Conservation (phyloP, 2,113 vertebrate species). For the Equus quagga region DNA sequence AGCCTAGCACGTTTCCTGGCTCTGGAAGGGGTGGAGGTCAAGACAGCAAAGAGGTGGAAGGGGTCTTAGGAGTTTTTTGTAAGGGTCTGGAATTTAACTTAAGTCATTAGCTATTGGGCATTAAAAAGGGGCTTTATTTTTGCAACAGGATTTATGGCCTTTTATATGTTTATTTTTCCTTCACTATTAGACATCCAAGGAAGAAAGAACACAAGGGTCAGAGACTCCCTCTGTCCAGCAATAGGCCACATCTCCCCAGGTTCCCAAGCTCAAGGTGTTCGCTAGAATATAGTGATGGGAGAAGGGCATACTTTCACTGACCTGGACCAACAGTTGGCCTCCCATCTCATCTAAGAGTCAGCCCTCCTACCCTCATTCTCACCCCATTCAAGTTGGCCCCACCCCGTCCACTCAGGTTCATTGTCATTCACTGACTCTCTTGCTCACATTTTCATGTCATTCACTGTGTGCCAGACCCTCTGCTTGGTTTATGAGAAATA, state of each 20-base stretch:
- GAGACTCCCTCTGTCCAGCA: constrained; percentile 48
- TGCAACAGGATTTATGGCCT: constrained; percentile 77
- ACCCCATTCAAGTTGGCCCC: not conserved
- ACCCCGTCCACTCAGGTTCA: not conserved
- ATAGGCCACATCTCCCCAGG: not conserved
- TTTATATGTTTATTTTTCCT: constrained; percentile 79
- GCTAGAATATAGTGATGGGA: not conserved
- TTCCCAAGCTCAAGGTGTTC: constrained; percentile 6
- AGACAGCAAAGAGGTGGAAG: constrained; percentile 19
- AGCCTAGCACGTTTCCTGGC: not conserved
- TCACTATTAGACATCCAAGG: constrained; percentile 68
- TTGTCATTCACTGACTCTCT: not conserved
- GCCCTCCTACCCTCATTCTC: not conserved
- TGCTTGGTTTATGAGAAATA: not conserved
- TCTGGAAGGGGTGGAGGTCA: constrained; percentile 24
- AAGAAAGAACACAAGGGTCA: constrained; percentile 70
- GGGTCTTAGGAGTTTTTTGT: not conserved
- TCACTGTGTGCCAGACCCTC: not conserved
- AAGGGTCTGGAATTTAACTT: constrained; percentile 78
- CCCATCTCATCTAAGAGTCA: not conserved
- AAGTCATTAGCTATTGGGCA: constrained; percentile 67
- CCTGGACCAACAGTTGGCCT: not conserved
- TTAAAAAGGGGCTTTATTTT: constrained; percentile 77
- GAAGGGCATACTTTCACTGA: not conserved
- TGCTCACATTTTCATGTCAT: not conserved